Base-by-base conservation (phyloP, 2,888 invertebrate species). In the Hydraecia micacea region DNA sequence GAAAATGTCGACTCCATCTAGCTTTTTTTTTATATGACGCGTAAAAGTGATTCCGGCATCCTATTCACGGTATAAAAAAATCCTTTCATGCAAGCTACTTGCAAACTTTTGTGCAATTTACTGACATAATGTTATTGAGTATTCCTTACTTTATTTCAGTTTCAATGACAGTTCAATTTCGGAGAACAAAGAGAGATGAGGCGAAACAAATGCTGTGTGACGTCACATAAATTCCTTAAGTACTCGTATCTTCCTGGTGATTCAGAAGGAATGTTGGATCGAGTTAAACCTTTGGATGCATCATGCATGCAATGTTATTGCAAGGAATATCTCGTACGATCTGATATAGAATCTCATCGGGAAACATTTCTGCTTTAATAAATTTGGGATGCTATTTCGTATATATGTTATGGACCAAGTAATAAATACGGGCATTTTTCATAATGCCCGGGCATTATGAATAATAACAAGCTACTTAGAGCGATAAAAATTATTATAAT, bases 81-180 rank as follows among this genome's bases (percentile, higher is more conserved):
- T 63, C 9, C 21, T 36, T 25, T 36, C 2, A 55, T 7, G 11
- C 18, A 25, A n/a, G n/a, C 4, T 55, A n/a, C 7, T 39, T n/a
- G 7, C 15, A 36, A 55, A 36, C 11, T 36, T 36, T 70, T 18
- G 58, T 39, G 58, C 18, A n/a, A 70, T 39, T n/a, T 70, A 70
- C 58, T 21, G 36, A 58, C 36, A n/a, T 52, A 36, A 58, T 39
- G 4, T 36, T 21, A n/a, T 58, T 58, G n/a, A 39, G 32, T 36
- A 36, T 49, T 46, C 13, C n/a, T 9, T 25, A 28, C 7, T 36
- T 75, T 72, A 71, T 73, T 83, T 74, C 32, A 0, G 68, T 81
- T 65, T 39, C 63, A 83, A 88, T 79, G 79, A 79, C 83, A 75
- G 77, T 75, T 85, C 36, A 39, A 74, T 81, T 82, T 83, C 11